Base-by-base conservation (phyloP, 2,888 invertebrate species). In the Dendrolimus houi region DNA sequence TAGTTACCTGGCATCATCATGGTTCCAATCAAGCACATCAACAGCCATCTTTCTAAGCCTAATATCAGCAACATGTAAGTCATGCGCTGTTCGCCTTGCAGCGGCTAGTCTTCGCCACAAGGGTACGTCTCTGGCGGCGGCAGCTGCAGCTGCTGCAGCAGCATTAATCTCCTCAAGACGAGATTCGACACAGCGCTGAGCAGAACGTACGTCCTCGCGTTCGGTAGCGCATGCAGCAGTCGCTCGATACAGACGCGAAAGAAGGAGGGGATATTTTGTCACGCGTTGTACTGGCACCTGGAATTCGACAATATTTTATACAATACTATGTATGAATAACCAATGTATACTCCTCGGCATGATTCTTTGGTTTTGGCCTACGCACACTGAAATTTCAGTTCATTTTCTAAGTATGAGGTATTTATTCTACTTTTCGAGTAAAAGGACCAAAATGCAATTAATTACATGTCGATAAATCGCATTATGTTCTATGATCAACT, bases 201-300 rank as follows among this genome's bases (percentile, higher is more conserved):
- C 96, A 71, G 96, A 94, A 70, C 95, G 94, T 54, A 98, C 93
- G 71, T 95, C 94, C 66, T 96, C 96, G 61, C 96, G 93, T 61
- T 95, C 95, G 59, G 96, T 96, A 67, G 96, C 94, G 71, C 96
- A 96, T 52, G 92, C 85, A 1, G 98, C 97, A 12, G 98, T 98
- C 54, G 97, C 96, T 88, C 98, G 98, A 77, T 96, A 94, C 66
- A 99, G 92, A 59, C 98, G 94, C 54, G 97, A 96, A 74, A 99
- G 91, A 66, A 99, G 92, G 70, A 99, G 92, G 54, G 98, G 98
- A 91, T 98, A 98, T 91, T 98, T 98, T 71, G 98, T 98, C 71
- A 98, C 98, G 83, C 98, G 93, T 92, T 98, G 98, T 63, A 99
- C 98, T 64, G 98, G 98, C 71, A 97, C 95, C 95, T 96, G 72